These are phyloP conservation scores for Pseudonaja textilis DNA, from an alignment of 2,113 vertebrate genomes.

Conservation along the genomic window DNA sequence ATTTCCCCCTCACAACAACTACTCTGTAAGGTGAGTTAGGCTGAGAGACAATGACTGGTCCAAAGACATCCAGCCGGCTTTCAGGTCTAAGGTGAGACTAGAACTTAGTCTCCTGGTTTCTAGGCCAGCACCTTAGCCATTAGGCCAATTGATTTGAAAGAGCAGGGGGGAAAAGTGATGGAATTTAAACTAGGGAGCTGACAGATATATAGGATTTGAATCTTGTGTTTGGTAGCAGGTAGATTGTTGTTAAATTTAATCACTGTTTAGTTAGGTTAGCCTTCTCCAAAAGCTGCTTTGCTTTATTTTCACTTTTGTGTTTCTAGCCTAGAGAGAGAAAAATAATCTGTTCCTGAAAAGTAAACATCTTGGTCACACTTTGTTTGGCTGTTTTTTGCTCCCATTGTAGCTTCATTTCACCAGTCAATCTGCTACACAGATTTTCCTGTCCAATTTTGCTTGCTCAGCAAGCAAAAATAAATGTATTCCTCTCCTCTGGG, in stretches of 20 bases:
- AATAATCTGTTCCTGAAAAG: neutral
- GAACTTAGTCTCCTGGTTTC: neutral
- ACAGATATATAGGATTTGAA: neutral
- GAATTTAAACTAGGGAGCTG: neutral
- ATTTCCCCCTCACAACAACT: neutral
- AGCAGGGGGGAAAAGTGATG: neutral
- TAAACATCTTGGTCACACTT: neutral
- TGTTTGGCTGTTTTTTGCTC: neutral
- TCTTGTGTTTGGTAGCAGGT: neutral
- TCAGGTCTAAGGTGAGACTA: neutral
- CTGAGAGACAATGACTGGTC: neutral
- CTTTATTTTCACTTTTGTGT: neutral
- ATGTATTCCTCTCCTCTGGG: neutral
- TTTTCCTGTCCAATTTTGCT: neutral
- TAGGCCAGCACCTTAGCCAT: neutral
- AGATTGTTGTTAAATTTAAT: neutral
- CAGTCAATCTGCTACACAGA: neutral
- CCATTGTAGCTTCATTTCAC: neutral
- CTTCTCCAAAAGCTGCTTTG: neutral
- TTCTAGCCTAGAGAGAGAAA: neutral
- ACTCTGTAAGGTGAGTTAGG: neutral
- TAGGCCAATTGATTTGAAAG: neutral
- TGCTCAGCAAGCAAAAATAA: neutral
- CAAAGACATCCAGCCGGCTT: neutral
- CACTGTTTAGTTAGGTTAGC: neutral